These are phyloP conservation scores for Ctenomys sociabilis DNA, from an alignment of 2,113 vertebrate species.

Conservation along the genomic window DNA sequence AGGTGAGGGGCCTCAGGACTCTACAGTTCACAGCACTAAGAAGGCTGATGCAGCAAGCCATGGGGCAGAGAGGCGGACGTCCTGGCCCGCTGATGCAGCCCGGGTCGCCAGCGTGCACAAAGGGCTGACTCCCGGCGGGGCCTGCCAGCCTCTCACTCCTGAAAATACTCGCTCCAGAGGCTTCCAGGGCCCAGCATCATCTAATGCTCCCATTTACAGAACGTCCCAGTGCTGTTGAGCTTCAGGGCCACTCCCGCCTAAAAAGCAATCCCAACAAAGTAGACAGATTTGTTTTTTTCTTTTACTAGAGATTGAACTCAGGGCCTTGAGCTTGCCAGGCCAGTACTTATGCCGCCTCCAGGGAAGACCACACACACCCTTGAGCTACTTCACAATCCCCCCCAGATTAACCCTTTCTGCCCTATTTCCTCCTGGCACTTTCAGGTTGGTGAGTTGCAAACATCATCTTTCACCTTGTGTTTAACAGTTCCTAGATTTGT, in stretches of 20 bases:
- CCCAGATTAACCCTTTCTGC: background rate
- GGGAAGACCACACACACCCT: no score
- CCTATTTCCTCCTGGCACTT: background rate
- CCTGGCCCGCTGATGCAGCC: background rate
- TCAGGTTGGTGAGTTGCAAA: conserved; percentile 15
- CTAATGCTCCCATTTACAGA: conserved; percentile 2
- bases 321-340: no score
- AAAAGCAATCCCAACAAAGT: background rate
- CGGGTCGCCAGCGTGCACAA: background rate
- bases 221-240: background rate
- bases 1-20: background rate
- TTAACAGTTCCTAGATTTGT: conserved; percentile 9
- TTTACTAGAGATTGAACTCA: no score
- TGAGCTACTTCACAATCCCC: background rate
- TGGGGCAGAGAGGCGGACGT: background rate
- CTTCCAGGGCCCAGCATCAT: background rate
- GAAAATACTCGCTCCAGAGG: background rate
- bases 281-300: no score
- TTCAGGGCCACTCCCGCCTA: background rate
- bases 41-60: background rate
- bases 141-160: background rate
- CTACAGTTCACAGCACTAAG: background rate
- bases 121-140: background rate
- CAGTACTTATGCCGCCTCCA: background rate
- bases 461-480: background rate